Conservation (phyloP, 1,140 invertebrate genomes). For the Yoshiicerus persimilis region DNA sequence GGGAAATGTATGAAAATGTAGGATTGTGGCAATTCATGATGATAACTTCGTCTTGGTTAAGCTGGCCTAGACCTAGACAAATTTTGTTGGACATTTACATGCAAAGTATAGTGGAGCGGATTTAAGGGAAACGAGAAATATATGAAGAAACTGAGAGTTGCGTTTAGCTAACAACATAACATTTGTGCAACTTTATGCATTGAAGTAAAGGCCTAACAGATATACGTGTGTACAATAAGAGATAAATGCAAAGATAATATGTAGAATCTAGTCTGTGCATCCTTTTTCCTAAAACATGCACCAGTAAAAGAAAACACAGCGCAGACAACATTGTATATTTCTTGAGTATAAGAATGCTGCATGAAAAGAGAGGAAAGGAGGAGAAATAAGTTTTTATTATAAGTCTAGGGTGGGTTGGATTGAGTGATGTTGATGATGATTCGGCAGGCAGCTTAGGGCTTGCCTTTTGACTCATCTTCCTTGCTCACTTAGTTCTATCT, state of each 20-base stretch:
- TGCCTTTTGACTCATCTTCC: neutral
- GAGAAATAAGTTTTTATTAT: neutral
- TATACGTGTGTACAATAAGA: too few relatives aligned
- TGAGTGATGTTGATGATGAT: neutral
- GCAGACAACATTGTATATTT: too few relatives aligned
- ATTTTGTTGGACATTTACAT: neutral
- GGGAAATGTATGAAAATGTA: neutral
- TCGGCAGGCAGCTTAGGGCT: neutral
- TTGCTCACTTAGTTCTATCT: neutral
- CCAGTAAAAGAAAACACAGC: neutral
- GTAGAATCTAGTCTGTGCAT: too few relatives aligned
- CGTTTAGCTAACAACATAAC: neutral
- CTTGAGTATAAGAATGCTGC: too few relatives aligned
- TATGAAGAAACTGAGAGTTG: neutral
- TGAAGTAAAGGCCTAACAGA: neutral
- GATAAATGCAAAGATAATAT: too few relatives aligned
- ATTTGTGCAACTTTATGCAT: neutral
- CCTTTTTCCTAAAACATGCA: too few relatives aligned
- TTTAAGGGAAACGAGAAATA: neutral
- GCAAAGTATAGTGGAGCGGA: constrained; percentile 19
- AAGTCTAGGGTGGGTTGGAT: neutral
- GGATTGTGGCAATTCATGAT: neutral
- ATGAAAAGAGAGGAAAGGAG: neutral
- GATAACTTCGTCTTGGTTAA: neutral
- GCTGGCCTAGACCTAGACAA: neutral